A percentile compares a stretch with the other conserved stretches of the same genome.
Conservation (phyloP, 2,797 vertebrate genomes). For the Lophotriccus pileatus region DNA sequence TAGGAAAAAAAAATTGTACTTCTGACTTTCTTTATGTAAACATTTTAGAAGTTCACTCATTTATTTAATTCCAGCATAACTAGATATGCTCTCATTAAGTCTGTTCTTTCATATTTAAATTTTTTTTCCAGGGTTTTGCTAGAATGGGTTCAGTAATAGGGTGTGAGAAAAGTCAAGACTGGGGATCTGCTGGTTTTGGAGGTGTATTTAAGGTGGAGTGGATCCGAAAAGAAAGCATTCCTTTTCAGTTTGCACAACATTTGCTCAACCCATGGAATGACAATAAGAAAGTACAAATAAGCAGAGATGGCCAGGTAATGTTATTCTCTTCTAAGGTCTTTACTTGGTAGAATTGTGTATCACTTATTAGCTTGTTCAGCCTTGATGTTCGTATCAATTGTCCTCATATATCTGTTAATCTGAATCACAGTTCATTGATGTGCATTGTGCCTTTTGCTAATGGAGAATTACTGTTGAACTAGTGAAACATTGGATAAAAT, state of each 20-base stretch:
- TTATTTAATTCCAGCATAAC: background rate
- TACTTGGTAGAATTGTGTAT: background rate
- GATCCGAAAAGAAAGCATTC: constrained; percentile 86
- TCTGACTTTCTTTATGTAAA: background rate
- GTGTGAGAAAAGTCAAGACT: constrained; percentile 84
- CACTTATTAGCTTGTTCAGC: background rate
- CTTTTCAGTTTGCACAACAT: constrained; percentile 85
- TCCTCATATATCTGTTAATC: background rate
- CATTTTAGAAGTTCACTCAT: background rate
- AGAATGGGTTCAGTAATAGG: constrained; percentile 86
- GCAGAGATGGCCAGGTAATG: constrained; percentile 91
- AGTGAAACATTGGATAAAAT: background rate
- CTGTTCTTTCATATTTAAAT: background rate
- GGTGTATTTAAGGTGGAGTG: constrained; percentile 91
- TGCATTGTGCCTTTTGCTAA: background rate
- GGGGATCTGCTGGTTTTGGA: constrained; percentile 85
- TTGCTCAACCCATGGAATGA: constrained; percentile 92
- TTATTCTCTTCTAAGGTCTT: background rate
- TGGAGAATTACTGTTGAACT: background rate
- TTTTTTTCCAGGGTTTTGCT: constrained; percentile 85
- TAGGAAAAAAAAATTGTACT: background rate
- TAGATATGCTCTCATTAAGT: background rate
- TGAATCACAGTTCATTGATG: background rate
- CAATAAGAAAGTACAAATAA: constrained; percentile 92
- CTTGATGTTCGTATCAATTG: background rate